Conservation (phyloP, 2,113 vertebrate genomes). For the Rhabdomys dilectus region DNA sequence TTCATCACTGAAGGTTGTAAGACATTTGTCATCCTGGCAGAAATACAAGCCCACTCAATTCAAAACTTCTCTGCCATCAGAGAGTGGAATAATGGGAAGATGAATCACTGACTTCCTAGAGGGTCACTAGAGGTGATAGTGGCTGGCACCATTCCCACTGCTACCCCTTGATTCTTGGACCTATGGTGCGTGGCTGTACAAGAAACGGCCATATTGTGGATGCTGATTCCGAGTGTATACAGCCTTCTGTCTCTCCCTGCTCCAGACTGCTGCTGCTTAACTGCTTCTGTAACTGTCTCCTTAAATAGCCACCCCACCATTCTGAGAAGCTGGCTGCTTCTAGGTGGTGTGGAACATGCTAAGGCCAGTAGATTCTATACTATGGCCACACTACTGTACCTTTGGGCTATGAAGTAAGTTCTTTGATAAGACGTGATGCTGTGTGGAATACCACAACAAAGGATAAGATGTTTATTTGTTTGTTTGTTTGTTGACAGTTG, state of each 20-base stretch:
- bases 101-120: neutral
- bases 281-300: neutral
- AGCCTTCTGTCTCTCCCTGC: neutral
- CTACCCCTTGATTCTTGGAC: neutral
- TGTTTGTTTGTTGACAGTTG: neutral
- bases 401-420: neutral
- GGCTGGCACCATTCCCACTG: neutral
- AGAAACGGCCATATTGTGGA: neutral
- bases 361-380: neutral
- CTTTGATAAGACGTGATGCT: neutral
- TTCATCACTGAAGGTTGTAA: neutral
- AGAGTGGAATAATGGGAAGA: neutral
- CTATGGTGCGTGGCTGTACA: no score
- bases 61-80: neutral
- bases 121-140: neutral
- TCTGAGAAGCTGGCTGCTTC: neutral
- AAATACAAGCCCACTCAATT: neutral
- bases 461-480: neutral
- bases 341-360: neutral
- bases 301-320: neutral
- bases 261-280: neutral
- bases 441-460: neutral
- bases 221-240: neutral
- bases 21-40: neutral
- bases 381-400: neutral